Evolutionary conservation across 2,113 vertebrate species (phyloP).

Genomic region (Chaetodon trifascialis): DNA sequence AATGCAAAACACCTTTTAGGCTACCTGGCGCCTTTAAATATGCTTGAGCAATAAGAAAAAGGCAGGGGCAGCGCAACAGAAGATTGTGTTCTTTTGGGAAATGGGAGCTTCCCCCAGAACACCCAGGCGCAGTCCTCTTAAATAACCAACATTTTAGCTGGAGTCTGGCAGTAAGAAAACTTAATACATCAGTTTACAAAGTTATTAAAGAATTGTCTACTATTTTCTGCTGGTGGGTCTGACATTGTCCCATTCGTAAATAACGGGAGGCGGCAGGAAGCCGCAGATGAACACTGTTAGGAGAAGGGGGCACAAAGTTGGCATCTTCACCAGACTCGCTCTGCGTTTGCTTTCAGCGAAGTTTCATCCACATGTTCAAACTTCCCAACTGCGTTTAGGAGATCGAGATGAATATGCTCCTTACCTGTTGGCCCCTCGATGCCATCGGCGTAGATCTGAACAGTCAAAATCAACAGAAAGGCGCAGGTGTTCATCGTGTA

Average conservation of each 20-base stretch:
- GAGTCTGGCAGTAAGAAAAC: background rate
- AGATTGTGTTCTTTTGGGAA: conserved; percentile 52
- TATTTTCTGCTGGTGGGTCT: too few species aligned
- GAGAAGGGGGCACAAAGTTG: conserved; percentile 62
- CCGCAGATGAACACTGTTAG: conserved; percentile 33
- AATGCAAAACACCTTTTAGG: conserved; percentile 5
- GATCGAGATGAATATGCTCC: conserved; percentile 17
- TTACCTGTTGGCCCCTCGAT: conserved; percentile 89
- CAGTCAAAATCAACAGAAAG: conserved; percentile 84
- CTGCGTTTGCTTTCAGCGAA: conserved; percentile 35
- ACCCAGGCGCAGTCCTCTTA: background rate
- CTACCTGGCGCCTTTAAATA: conserved; percentile 45
- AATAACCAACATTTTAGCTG: background rate
- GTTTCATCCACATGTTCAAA: conserved; percentile 56
- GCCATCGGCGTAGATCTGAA: conserved; percentile 86
- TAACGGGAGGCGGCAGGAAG: conserved; percentile 1
- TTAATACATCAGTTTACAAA: conserved; percentile 16
- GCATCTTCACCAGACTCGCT: conserved; percentile 50
- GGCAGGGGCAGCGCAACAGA: conserved; percentile 5
- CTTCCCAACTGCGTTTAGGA: conserved; percentile 57
- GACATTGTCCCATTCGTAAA: background rate
- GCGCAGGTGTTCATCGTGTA: conserved; percentile 86
- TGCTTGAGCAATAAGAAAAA: conserved; percentile 2
- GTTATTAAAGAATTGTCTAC: background rate
- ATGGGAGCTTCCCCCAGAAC: conserved; percentile 30